Evolutionary conservation across 2,888 invertebrate genomes (phyloP), one percentile per base, ranked within the genome.

Genomic region (Aspidiotus rigidus): DNA sequence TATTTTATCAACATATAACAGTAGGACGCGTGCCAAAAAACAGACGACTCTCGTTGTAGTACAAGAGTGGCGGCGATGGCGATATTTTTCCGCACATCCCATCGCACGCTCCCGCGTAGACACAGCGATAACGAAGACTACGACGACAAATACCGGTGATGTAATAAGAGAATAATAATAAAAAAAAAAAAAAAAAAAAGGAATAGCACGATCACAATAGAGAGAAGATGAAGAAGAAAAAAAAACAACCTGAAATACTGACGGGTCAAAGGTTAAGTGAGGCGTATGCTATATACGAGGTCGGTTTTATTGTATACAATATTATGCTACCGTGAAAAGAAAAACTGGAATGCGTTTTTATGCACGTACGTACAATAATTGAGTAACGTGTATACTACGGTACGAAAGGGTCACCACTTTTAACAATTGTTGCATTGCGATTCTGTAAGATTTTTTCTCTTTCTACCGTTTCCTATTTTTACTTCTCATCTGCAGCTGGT

Each of bases 261-360:
- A 28, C 28, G 63, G 63, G 63, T 63, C 28, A 63, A 63, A 63
- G 63, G 63, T 63, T 63, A 63, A 63, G 63, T 63, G 63, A 53
- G 53, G 63, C 63, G 63, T 63, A 53, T 53, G 53, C 15, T 44
- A 53, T 53, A 11, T 10, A 40, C 28, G 62, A 63, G 63, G 63
- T 63, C 28, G 28, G 28, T 28, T 28, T 28, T 28, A 28, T 5
- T 5, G 28, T 28, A 28, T 28, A 28, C 28, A 28, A 28, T 28
- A 28, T 28, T 44, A 63, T 15, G 10, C 17, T n/a, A 17, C 60
- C 13, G n/a, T 16, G 49, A 63, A 49, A 63, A 63, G 53, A 63
- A 28, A 28, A 28, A 63, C 28, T 17, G 53, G 49, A 53, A 49
- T 63, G 62, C 62, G 41, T 63, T 49, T 63, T 17, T 44, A 63